Evolutionary conservation across 2,888 invertebrate species (phyloP), one percentile per base, ranked within the genome.

Genomic region (Cistogaster globosa): DNA sequence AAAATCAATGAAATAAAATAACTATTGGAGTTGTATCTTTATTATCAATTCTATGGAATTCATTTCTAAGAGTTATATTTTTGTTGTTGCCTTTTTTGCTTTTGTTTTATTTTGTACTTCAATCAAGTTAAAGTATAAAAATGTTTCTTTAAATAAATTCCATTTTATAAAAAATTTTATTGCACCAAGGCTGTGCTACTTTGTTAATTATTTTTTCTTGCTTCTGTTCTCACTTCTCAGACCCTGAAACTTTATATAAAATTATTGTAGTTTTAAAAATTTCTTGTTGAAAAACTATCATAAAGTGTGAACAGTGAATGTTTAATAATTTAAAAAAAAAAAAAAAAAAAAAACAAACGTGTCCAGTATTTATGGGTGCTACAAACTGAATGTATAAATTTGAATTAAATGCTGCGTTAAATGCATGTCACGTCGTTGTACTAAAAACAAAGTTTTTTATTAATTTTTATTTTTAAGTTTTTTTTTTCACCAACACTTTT

Each of bases 391-490:
- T 74, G 18, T n/a, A 53, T 42, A 12, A 42, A 12, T 42, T 42
- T 11, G 7, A 42, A 12, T 26, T 57, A 57, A 69, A 42, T 14
- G 48, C 32, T 74, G 9, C 18, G 38, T 7, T n/a, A 55, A 63
- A 71, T 71, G 77, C 83, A 75, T 63, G 83, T 84, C 83, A 84
- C 83, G 83, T 84, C 8, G 32, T 5, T 32, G 32, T 32, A 6
- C 8, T 5, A 18, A 48, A 38, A 11, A 16, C 20, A 22, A 26
- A 22, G n/a, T 48, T 48, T 48, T n/a, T n/a, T n/a, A 3, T 7
- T 38, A 11, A 38, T 7, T 7, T 38, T 38, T 7, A 38, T 38
- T 38, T 38, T 38, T 8, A n/a, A n/a, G n/a, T n/a, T n/a, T 12
- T 12, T 42, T 42, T 42, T 42, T 42, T 42, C 11, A 0, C 2